A percentile compares a stretch with the other conserved stretches of the same genome.
phyloP scores from a whole-genome alignment of 2,888 invertebrate genomes.

The Leucozona laternaria region DNA sequence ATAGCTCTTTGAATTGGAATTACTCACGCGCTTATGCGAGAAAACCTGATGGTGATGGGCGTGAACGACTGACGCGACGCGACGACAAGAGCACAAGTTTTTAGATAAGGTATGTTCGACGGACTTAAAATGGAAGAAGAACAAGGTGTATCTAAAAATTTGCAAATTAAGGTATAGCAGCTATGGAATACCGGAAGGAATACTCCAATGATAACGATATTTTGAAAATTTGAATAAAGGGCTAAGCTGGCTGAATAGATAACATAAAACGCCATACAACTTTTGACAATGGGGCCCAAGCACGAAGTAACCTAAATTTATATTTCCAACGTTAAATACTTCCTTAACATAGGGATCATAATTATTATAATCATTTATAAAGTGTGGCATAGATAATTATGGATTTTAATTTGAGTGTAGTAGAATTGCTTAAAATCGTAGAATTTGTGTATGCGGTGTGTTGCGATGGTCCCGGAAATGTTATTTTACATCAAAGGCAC shows the following conservation, averaged over 20 bases:
- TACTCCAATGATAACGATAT: constrained; percentile 28
- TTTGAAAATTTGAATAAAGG: constrained; percentile 28
- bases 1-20: constrained; percentile 27
- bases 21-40: constrained; percentile 17
- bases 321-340: constrained; percentile 4
- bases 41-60: constrained; percentile 17
- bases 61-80: too few species aligned
- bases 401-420: neutral
- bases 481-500: neutral
- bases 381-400: neutral
- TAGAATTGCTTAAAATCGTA: neutral
- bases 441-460: neutral
- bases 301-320: constrained; percentile 25
- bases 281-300: constrained; percentile 14
- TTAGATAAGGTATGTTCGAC: too few species aligned
- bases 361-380: constrained; percentile 7
- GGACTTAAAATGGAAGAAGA: neutral
- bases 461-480: neutral
- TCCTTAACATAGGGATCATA: constrained; percentile 5
- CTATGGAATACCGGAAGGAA: constrained; percentile 16
- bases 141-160: constrained; percentile 28
- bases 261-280: neutral
- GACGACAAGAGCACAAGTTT: neutral
- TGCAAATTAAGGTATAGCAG: constrained; percentile 9
- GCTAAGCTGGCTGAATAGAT: constrained; percentile 18